Conservation (phyloP, 2,888 invertebrate genomes). For the Crioceris asparagi region DNA sequence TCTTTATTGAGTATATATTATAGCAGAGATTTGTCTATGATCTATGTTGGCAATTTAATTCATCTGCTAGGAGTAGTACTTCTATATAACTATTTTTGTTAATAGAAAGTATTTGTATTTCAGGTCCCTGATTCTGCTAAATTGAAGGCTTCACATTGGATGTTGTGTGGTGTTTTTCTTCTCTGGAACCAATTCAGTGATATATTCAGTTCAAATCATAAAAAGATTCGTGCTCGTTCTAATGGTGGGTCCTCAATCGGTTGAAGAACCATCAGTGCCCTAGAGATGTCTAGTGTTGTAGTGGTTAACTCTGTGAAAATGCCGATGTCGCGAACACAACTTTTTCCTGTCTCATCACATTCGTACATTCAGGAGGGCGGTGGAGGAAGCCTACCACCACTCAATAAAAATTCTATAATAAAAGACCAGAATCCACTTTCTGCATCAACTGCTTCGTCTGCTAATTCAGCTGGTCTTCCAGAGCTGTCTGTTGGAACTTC, state of each 20-base stretch:
- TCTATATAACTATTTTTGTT: too few species aligned
- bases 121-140: too few species aligned
- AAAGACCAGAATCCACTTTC: slow-evolving; percentile 41
- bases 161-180: too few species aligned
- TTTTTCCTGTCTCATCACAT: slow-evolving; percentile 35
- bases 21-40: too few species aligned
- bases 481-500: slow-evolving; percentile 19
- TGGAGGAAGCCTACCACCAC: slow-evolving; percentile 39
- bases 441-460: slow-evolving; percentile 29
- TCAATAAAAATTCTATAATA: slow-evolving; percentile 35
- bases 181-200: too few species aligned
- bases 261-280: slow-evolving; percentile 22
- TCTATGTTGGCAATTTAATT: too few species aligned
- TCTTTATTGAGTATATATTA: too few species aligned
- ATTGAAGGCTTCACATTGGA: too few species aligned
- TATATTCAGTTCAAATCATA: too few species aligned
- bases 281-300: slow-evolving; percentile 39
- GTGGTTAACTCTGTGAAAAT: slow-evolving; percentile 33
- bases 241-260: slow-evolving; percentile 35
- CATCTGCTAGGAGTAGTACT: too few species aligned
- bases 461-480: slow-evolving; percentile 25
- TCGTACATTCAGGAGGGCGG: slow-evolving; percentile 39
- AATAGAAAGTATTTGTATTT: too few species aligned
- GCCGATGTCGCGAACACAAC: slow-evolving; percentile 40
- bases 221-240: slow-evolving; percentile 30